phyloP scores from a whole-genome alignment of 1,140 invertebrate species.

The Cotesia typhae region DNA sequence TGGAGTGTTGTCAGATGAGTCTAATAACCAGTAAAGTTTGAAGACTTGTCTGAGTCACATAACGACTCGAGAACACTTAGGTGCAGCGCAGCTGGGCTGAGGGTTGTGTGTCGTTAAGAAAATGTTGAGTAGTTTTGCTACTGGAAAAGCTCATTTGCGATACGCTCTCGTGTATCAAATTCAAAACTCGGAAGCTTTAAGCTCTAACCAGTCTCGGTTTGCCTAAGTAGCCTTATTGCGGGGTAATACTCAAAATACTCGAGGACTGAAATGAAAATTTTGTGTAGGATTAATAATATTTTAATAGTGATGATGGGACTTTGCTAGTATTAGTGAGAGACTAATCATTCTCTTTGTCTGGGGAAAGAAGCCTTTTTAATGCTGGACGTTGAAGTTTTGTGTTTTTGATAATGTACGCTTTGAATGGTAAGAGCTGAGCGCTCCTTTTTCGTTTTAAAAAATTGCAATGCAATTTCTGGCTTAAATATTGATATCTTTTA shows the following conservation, averaged over 20 bases:
- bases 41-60: constrained; percentile 13
- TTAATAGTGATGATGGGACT: background rate
- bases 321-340: background rate
- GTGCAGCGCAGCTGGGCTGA: background rate
- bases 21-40: constrained; percentile 12
- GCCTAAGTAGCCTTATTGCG: background rate
- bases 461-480: too few species aligned
- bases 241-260: background rate
- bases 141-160: constrained; percentile 14
- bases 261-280: background rate
- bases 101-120: constrained; percentile 3
- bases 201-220: background rate
- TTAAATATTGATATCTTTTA: too few species aligned
- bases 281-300: background rate
- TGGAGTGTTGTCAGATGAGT: background rate
- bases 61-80: constrained; percentile 14
- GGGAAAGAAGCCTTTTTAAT: constrained; percentile 20
- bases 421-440: too few species aligned
- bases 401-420: too few species aligned
- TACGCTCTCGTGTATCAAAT: background rate
- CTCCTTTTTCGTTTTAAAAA: too few species aligned
- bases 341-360: background rate
- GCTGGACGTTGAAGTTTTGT: background rate
- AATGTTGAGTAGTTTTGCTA: constrained; percentile 9
- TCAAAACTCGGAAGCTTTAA: too few species aligned